Conservation (phyloP, 2,113 vertebrate genomes). For the Upupa epops region DNA sequence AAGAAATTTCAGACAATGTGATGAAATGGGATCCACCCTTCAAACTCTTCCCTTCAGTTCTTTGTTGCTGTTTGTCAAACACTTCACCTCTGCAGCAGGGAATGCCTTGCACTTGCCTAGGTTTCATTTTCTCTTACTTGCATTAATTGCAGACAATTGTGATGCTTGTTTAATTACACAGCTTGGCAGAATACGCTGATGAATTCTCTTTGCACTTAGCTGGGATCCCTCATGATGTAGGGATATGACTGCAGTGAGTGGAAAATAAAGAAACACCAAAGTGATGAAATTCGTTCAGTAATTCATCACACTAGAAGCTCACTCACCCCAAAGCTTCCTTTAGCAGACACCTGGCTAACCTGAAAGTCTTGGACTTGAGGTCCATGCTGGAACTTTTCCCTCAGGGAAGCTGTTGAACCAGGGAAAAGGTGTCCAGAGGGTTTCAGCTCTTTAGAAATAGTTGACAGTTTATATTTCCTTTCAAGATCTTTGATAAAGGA, state of each 20-base stretch:
- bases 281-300: background rate
- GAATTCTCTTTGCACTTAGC: background rate
- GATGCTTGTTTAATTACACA: background rate
- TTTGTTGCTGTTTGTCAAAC: background rate
- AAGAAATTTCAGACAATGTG: background rate
- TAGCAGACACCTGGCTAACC: background rate
- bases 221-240: background rate
- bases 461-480: conserved; percentile 5
- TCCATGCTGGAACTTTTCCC: background rate
- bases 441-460: background rate
- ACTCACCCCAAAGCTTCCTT: background rate
- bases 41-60: background rate
- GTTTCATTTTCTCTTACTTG: background rate
- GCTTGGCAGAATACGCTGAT: background rate
- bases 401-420: background rate
- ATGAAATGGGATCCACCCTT: background rate
- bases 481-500: background rate
- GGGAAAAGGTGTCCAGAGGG: background rate
- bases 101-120: no score
- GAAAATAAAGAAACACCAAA: background rate
- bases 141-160: background rate
- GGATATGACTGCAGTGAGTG: background rate
- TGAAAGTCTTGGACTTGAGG: background rate
- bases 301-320: background rate
- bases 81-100: background rate